Conservation (phyloP, 2,888 invertebrate genomes). For the Rhagium mordax region DNA sequence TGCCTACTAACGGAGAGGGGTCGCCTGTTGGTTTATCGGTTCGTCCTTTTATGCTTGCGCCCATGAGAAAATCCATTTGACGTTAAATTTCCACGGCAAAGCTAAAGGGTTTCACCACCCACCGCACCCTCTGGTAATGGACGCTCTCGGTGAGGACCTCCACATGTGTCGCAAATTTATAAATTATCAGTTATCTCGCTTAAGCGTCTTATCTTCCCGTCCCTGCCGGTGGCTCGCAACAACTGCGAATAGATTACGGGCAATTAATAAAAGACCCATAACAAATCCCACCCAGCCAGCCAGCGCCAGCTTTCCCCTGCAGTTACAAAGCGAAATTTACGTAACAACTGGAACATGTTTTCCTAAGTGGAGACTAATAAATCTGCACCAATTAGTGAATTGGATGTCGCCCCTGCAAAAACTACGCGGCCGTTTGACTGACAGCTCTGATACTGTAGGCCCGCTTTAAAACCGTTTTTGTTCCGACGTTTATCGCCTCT, state of each 20-base stretch:
- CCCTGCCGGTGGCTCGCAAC: neutral
- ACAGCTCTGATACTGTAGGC: neutral
- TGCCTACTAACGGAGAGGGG: too few relatives aligned
- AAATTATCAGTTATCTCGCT: neutral
- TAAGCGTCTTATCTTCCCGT: neutral
- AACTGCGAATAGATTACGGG: slow-evolving; percentile 1
- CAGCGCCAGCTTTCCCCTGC: too few relatives aligned
- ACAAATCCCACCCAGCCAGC: neutral
- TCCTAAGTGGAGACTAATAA: neutral
- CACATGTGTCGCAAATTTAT: neutral
- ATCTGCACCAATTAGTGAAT: neutral
- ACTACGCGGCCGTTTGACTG: neutral
- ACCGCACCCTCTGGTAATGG: too few relatives aligned
- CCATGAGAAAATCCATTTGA: too few relatives aligned
- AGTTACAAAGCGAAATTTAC: neutral
- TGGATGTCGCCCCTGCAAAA: neutral
- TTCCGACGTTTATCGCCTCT: neutral
- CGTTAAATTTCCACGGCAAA: too few relatives aligned
- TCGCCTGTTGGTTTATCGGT: too few relatives aligned
- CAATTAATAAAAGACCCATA: neutral
- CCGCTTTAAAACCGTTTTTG: neutral
- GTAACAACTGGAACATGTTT: slow-evolving; percentile 2
- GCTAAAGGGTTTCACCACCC: too few relatives aligned
- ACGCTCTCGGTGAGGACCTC: too few relatives aligned
- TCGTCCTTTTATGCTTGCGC: too few relatives aligned